Conservation (phyloP, 2,797 vertebrate species). For the Florisuga fusca region DNA sequence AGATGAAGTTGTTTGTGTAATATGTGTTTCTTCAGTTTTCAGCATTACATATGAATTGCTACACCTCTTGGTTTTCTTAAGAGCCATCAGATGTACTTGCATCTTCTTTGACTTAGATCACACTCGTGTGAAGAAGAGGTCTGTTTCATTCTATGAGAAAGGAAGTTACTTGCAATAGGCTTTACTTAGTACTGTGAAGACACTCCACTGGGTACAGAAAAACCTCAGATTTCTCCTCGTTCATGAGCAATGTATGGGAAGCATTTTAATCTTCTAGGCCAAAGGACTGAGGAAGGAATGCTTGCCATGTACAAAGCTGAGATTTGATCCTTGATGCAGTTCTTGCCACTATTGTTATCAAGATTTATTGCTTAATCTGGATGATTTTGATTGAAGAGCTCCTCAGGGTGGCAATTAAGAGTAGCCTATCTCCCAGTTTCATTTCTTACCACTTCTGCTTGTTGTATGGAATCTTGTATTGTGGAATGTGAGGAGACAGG, state of each 20-base stretch:
- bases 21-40: neutral
- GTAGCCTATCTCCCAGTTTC: neutral
- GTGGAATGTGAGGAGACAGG: neutral
- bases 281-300: neutral
- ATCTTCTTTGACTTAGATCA: neutral
- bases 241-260: neutral
- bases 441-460: conserved; percentile 10
- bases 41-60: neutral
- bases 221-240: neutral
- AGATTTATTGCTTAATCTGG: neutral
- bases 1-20: neutral
- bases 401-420: neutral
- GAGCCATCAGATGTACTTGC: neutral
- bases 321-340: neutral
- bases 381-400: neutral
- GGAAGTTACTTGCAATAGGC: neutral
- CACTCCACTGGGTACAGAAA: neutral
- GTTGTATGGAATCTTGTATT: conserved; percentile 16
- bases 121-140: neutral
- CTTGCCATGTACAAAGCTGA: neutral
- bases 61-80: neutral
- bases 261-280: neutral
- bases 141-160: neutral
- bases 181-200: neutral
- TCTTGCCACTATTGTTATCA: neutral